Percentiles rank a stretch among this genome's conserved stretches.
Evolutionary conservation across 1,140 invertebrate species (phyloP).

Genomic region (Aphelenchoides fujianensis): DNA sequence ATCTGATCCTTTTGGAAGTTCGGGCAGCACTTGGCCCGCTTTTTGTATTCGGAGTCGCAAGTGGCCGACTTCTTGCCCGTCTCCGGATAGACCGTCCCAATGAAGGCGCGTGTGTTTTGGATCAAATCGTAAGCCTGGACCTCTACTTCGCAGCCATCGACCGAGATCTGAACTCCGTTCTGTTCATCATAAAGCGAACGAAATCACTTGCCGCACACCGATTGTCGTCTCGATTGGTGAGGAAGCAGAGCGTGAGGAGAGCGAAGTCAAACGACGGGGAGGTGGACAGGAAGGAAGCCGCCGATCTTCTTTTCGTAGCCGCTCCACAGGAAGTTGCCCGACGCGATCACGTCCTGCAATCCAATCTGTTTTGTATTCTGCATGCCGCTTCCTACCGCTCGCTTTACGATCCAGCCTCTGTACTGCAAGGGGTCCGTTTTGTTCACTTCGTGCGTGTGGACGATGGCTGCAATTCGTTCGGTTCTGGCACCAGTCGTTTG

Average conservation of each 20-base stretch:
- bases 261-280: slow-evolving; percentile 86
- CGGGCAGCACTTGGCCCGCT: background rate
- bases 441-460: slow-evolving; percentile 70
- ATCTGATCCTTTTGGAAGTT: background rate
- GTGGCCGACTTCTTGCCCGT: background rate
- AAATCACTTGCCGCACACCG: slow-evolving; percentile 12
- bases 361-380: too few species aligned
- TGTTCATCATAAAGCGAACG: background rate
- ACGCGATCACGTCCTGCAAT: slow-evolving; percentile 25
- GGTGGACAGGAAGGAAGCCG: slow-evolving; percentile 79
- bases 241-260: slow-evolving; percentile 77
- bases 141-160: background rate
- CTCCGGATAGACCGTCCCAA: slow-evolving; percentile 14
- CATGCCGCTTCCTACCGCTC: background rate
- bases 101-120: background rate
- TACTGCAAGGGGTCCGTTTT: slow-evolving; percentile 71
- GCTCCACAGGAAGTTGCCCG: slow-evolving; percentile 22
- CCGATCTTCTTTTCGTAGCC: slow-evolving; percentile 63
- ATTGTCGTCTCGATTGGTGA: slow-evolving; percentile 68
- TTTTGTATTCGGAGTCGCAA: background rate
- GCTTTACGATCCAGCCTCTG: slow-evolving; percentile 67
- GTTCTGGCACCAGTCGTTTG: too few species aligned
- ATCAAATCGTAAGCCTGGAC: slow-evolving; percentile 20
- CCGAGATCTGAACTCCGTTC: background rate
- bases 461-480: too few species aligned